Conservation (phyloP, 1,140 invertebrate species). For the Geopemphigus sp. region DNA sequence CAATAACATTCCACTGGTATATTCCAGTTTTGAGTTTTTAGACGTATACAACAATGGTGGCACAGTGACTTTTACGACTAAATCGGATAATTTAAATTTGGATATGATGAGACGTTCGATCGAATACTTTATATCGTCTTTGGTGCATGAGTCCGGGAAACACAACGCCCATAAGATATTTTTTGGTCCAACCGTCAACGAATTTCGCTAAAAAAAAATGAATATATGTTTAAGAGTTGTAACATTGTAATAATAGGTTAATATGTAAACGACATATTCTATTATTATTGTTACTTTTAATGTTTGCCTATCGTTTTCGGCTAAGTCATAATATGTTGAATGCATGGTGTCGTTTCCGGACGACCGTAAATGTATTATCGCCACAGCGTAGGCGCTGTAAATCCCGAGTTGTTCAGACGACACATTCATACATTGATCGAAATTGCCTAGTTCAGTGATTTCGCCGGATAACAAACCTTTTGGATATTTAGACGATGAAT, state of each 20-base stretch:
- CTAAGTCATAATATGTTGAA: too few species aligned
- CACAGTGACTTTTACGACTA: background rate
- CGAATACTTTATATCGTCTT: background rate
- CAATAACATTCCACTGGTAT: background rate
- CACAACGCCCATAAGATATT: background rate
- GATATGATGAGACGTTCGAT: background rate
- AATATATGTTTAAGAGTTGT: background rate
- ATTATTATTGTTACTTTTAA: constrained; percentile 7
- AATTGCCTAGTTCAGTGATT: background rate
- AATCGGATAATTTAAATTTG: background rate
- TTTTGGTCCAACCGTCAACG: background rate
- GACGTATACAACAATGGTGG: background rate
- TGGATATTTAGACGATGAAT: constrained; percentile 8
- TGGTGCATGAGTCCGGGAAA: constrained; percentile 19
- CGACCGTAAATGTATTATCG: background rate
- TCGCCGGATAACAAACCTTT: background rate
- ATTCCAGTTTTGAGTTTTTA: background rate
- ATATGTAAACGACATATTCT: background rate
- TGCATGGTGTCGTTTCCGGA: background rate
- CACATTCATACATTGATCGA: constrained; percentile 7
- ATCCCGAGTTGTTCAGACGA: background rate
- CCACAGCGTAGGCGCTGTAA: background rate
- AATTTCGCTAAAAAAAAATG: background rate
- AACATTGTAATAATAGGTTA: too few species aligned
- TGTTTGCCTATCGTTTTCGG: background rate